A percentile compares a stretch with the other conserved stretches of the same genome.
These are phyloP conservation scores for Protomyctophum bolini DNA, from an alignment of 2,113 vertebrate species.

Conservation along the genomic window DNA sequence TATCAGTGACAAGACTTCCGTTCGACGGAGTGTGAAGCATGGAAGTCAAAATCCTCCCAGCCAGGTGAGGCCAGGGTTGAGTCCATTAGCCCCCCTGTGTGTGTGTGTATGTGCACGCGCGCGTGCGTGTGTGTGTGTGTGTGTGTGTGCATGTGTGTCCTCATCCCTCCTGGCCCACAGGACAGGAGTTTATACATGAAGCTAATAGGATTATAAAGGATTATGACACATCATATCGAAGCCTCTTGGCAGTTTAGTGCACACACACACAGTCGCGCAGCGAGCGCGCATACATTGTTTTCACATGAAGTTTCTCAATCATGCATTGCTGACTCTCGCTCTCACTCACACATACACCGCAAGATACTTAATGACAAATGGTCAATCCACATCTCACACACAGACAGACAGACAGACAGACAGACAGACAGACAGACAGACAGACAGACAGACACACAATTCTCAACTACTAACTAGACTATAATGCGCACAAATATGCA, in stretches of 20 bases:
- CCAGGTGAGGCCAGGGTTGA: constrained; percentile 52
- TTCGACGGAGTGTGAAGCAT: constrained; percentile 63
- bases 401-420: not conserved
- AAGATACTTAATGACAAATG: too few relatives aligned
- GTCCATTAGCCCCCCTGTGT: too few relatives aligned
- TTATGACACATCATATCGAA: constrained; percentile 57
- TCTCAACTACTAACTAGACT: too few relatives aligned
- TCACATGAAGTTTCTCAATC: too few relatives aligned
- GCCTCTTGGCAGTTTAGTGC: constrained; percentile 20
- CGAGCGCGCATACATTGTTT: too few relatives aligned
- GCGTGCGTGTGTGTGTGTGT: not conserved
- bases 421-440: not conserved
- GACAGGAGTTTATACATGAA: constrained; percentile 55
- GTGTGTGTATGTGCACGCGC: constrained; percentile 18
- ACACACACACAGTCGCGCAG: not conserved
- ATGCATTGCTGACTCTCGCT: too few relatives aligned
- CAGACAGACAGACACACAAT: constrained; percentile 12
- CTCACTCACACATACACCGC: too few relatives aligned
- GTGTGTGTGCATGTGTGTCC: constrained; percentile 12
- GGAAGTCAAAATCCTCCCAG: constrained; percentile 47
- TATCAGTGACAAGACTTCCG: constrained; percentile 70
- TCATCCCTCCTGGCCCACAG: constrained; percentile 54
- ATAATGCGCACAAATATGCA: too few relatives aligned
- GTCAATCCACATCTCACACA: not conserved
- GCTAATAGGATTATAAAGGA: constrained; percentile 66